Evolutionary conservation across 2,888 invertebrate genomes (phyloP).

Genomic region (Priocnemis perturbator): DNA sequence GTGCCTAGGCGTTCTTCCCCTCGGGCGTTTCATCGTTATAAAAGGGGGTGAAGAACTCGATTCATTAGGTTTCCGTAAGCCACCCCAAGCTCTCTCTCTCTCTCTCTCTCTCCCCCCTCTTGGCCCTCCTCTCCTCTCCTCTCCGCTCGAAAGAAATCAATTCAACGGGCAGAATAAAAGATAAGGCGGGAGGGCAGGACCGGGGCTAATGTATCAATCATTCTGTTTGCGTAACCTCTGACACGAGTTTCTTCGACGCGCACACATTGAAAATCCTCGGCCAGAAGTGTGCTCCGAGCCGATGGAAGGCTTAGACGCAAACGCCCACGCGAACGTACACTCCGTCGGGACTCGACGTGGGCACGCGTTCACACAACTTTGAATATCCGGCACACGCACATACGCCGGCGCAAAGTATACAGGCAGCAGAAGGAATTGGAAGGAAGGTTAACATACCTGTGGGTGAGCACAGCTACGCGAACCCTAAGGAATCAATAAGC

Average conservation of each 20-base stretch:
- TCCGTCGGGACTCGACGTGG: neutral
- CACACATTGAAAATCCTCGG: neutral
- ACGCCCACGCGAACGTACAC: neutral
- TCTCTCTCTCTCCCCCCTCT: neutral
- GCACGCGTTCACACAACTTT: too few relatives aligned
- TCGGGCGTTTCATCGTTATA: conserved; percentile 27
- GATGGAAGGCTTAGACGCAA: conserved; percentile 8
- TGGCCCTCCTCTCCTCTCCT: conserved; percentile 16
- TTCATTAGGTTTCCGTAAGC: conserved; percentile 51
- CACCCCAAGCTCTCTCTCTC: conserved; percentile 21
- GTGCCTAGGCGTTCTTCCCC: too few relatives aligned
- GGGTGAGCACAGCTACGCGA: conserved; percentile 29
- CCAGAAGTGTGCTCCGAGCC: conserved; percentile 14
- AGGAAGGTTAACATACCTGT: conserved; percentile 21
- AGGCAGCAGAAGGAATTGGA: conserved; percentile 24
- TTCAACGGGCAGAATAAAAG: conserved; percentile 61
- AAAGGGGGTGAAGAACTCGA: conserved; percentile 46
- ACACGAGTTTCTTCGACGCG: conserved; percentile 58
- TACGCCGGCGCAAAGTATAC: conserved; percentile 7
- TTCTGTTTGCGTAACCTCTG: conserved; percentile 72
- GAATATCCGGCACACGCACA: neutral
- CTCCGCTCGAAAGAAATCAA: conserved; percentile 50
- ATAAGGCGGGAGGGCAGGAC: conserved; percentile 58
- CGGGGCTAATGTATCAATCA: conserved; percentile 70
- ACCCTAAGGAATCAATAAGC: conserved; percentile 60